phyloP scores from a whole-genome alignment of 2,113 vertebrate genomes.

The Mobula birostris region DNA sequence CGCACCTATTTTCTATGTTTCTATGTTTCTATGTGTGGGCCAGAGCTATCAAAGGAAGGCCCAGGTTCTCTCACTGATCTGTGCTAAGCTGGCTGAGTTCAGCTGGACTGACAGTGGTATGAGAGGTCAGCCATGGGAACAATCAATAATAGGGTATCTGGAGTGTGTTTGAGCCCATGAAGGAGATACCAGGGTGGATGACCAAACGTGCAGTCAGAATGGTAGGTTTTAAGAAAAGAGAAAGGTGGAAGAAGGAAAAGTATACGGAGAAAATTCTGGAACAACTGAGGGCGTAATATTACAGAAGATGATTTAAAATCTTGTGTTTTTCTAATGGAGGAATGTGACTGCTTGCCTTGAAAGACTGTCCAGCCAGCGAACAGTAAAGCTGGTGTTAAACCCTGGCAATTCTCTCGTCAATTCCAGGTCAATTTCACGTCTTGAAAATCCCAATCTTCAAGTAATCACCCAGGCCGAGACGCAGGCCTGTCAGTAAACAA shows the following conservation, averaged over 20 bases:
- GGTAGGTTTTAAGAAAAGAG: not conserved
- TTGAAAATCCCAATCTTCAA: slow-evolving; percentile 13
- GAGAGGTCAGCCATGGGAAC: not conserved
- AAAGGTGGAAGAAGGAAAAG: not conserved
- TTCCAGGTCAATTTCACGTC: slow-evolving; percentile 27
- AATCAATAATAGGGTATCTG: not conserved
- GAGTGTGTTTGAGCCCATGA: too few relatives aligned
- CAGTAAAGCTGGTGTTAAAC: not conserved
- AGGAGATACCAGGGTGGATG: not conserved
- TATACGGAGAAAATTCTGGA: not conserved
- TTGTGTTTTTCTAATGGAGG: not conserved
- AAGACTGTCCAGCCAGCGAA: not conserved
- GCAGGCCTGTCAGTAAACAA: slow-evolving; percentile 22
- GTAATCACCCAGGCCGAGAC: slow-evolving; percentile 14
- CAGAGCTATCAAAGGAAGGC: not conserved
- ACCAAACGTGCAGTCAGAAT: not conserved
- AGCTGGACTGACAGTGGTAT: not conserved
- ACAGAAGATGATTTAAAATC: not conserved
- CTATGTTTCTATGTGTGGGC: too few relatives aligned
- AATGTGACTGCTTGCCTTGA: not conserved
- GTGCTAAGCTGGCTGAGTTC: not conserved
- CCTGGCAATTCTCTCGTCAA: not conserved
- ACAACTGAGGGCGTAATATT: not conserved
- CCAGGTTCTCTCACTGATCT: not conserved
- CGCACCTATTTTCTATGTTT: too few relatives aligned